Base-by-base conservation (phyloP, 1,140 invertebrate species). In the Mactra quadrangularis region DNA sequence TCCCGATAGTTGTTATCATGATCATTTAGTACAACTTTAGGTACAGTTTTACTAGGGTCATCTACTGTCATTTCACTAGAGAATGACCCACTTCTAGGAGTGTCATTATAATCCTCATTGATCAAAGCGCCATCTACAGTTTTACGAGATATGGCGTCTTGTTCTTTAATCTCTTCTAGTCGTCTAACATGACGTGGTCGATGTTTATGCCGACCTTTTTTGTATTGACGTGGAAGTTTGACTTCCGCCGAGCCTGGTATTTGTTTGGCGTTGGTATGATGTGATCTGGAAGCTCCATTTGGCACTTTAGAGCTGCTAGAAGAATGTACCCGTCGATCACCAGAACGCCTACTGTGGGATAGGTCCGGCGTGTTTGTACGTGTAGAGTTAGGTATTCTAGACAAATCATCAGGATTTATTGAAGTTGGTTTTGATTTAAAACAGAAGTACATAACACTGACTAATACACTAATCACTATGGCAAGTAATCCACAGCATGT, bases 31-130 rank as follows among this genome's bases (percentile, higher is more conserved):
- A 60, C 25, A 35, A 81, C 64, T 60, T 60, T 55, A 7, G 64
- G 77, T 13, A 60, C 1, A 41, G 38, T 41, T 64, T 31, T 81
- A n/a, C 22, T 33, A 33, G 55, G 47, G 19, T 82, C 79, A 11
- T 82, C 79, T 31, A 64, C 27, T 31, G 79, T 82, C 68, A 82
- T 74, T 74, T 66, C 70, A 82, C 79, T 82, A 6, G 55, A 74
- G 38, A 82, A 53, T 35, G 79, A 82, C n/a, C 79, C 79, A 33
- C 79, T 82, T 64, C 79, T 64, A 27, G 57, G 45, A 31, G 57
- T 74, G 22, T 74, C 70, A 66, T 62, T 55, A 41, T 52, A 62
- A 55, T 72, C 59, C 19, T 75, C 70, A 29, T 74, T 68, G 17
- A 66, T 62, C 33, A 68, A 52, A n/a, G 79, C 57, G 15, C 59